These are phyloP conservation scores for Tetheella fluctuosa DNA, from an alignment of 2,888 invertebrate species.

Conservation along the genomic window DNA sequence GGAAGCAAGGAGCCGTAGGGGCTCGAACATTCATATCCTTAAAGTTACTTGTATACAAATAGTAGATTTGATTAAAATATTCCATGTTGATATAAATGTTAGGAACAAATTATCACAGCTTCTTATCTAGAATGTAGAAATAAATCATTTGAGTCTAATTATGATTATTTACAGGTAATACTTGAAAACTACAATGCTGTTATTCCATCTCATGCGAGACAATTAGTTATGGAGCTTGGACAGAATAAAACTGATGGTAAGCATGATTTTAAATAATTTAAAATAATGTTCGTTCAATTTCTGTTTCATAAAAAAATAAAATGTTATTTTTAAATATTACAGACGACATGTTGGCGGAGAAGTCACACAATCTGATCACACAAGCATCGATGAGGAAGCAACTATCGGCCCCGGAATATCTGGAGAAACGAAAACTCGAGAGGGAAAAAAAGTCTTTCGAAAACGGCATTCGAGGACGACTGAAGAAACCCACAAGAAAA, in stretches of 20 bases:
- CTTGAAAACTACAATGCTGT: conserved; percentile 96
- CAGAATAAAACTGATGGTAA: conserved; percentile 89
- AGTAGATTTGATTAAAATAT: too few relatives aligned
- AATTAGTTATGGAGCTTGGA: conserved; percentile 94
- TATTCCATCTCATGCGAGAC: conserved; percentile 97
- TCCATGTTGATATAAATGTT: too few relatives aligned
- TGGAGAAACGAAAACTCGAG: conserved; percentile 92
- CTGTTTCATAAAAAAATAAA: background rate
- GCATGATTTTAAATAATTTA: conserved; percentile 18
- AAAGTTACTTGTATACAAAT: too few relatives aligned
- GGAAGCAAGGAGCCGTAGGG: too few relatives aligned
- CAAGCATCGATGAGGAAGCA: conserved; percentile 88
- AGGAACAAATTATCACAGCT: too few relatives aligned
- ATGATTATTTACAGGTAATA: conserved; percentile 87
- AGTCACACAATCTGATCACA: conserved; percentile 79
- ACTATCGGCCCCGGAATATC: conserved; percentile 94
- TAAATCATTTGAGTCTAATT: too few relatives aligned
- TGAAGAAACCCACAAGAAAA: conserved; percentile 84
- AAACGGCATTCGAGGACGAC: conserved; percentile 83
- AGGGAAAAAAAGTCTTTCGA: conserved; percentile 87
- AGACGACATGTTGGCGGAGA: conserved; percentile 87
- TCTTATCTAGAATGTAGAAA: too few relatives aligned
- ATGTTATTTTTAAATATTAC: conserved; percentile 39
- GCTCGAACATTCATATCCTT: too few relatives aligned
- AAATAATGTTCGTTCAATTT: background rate